Evolutionary conservation across 2,113 vertebrate genomes (phyloP), one percentile per base, ranked within the genome.

Genomic region (Danionella cerebrum): DNA sequence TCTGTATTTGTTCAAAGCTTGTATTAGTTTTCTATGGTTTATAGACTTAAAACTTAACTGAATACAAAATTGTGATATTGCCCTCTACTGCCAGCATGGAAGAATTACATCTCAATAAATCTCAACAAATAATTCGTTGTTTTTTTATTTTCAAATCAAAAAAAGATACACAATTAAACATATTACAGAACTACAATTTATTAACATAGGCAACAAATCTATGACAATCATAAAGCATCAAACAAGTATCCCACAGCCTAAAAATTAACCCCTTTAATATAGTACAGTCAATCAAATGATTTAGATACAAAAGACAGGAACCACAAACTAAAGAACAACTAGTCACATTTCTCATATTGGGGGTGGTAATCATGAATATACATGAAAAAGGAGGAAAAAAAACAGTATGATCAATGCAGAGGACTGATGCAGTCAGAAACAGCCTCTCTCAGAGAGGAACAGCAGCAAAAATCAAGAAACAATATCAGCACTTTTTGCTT

Each of bases 351-450:
- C 1, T 14, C 31, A 42, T 54, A 53, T 24, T 14, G 19, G 39
- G 45, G 38, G 38, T 11, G 18, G 22, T 70, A 52, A 57, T 22
- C 62, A 55, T 55, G 50, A 62, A 63, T 48, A 55, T 31, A 16
- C 27, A 3, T 6, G 35, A 35, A 35, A n/a, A n/a, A n/a, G n/a
- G 19, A 33, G 29, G 39, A 41, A 7, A 19, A 16, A 22, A 29
- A 41, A 48, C 29, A 31, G 19, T 27, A 39, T 50, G 22, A 8
- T 36, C 27, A 27, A 41, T 16, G 39, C 8, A 81, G 64, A 14
- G 85, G 88, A 90, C 88, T 90, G 89, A 91, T 88, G 85, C 87
- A 91, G 88, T 89, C 90, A 76, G 79, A 80, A 82, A 16, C 12
- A 9, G 84, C 81, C 76, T 89, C 89, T 85, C 76, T 65, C 76